Conservation (phyloP, 1,140 invertebrate species). For the Ceratoteleas bidentatus region DNA sequence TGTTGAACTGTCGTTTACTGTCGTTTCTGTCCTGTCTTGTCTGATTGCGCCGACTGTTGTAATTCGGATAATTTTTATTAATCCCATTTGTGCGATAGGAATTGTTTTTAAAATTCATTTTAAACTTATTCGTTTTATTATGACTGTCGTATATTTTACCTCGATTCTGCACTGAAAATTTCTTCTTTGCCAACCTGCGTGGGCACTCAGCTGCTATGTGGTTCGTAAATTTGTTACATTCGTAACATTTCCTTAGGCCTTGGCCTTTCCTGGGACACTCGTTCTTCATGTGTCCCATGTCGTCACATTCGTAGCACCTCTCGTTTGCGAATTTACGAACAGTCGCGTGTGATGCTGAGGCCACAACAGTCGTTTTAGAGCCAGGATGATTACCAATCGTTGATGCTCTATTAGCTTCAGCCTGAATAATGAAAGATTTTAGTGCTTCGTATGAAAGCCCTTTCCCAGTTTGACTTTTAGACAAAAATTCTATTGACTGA, state of each 20-base stretch:
- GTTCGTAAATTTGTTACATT: not conserved
- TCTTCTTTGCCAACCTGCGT: not conserved
- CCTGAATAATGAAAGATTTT: slow-evolving; percentile 18
- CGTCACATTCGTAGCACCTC: slow-evolving; percentile 8
- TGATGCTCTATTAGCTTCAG: slow-evolving; percentile 1
- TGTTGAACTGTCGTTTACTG: not conserved
- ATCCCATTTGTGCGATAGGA: not conserved
- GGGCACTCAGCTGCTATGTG: slow-evolving; percentile 4
- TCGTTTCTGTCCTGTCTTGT: not conserved
- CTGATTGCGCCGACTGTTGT: not conserved
- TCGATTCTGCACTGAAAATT: not conserved
- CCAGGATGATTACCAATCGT: not conserved
- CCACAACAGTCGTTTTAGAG: not conserved
- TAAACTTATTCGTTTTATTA: slow-evolving; percentile 2
- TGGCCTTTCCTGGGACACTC: slow-evolving; percentile 10
- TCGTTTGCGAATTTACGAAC: not conserved
- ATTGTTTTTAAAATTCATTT: not conserved
- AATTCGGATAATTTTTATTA: not conserved
- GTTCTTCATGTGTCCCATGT: not conserved
- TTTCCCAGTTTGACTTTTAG: not conserved
- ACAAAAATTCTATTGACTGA: not conserved
- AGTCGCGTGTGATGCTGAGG: not conserved
- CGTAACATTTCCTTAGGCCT: not conserved
- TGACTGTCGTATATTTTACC: not conserved
- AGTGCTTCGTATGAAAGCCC: not conserved